Evolutionary conservation across 2,113 vertebrate species (phyloP).

Genomic region (Halcyon senegalensis): DNA sequence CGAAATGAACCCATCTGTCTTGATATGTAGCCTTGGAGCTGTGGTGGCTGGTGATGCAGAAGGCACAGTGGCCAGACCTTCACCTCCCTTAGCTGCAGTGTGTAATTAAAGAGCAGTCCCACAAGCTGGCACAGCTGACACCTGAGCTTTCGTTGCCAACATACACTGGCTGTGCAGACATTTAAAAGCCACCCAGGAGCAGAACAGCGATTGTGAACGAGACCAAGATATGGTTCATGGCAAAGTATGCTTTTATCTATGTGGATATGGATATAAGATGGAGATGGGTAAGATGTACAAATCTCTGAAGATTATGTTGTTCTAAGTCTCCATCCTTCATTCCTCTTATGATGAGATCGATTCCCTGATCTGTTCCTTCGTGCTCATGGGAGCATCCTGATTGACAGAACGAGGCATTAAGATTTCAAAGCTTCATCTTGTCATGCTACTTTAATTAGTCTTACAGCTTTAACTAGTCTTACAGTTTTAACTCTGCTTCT

Average conservation of each 20-base stretch:
- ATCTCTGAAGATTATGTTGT: not conserved
- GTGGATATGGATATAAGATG: not conserved
- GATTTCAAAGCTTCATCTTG: constrained; percentile 49
- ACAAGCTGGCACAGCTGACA: not conserved
- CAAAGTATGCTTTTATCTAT: not conserved
- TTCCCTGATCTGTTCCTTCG: constrained; percentile 21
- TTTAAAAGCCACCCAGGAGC: not conserved
- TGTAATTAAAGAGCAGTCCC: not conserved
- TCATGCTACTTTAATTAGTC: constrained; percentile 23
- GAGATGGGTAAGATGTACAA: not conserved
- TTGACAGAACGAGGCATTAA: not conserved
- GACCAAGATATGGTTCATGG: not conserved
- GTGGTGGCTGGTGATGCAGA: accelerated
- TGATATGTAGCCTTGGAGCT: not conserved
- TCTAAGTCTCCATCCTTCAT: not conserved
- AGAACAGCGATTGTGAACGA: not conserved
- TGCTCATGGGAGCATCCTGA: not conserved
- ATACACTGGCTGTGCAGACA: not conserved
- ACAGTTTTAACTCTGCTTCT: not conserved
- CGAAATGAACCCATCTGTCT: not conserved
- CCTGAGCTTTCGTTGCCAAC: not conserved
- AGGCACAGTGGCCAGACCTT: not conserved
- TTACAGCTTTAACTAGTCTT: constrained; percentile 14
- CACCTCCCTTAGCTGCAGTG: not conserved
- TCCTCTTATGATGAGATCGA: not conserved